phyloP scores from a whole-genome alignment of 2,797 vertebrate species.

The Simalia tracyae region DNA sequence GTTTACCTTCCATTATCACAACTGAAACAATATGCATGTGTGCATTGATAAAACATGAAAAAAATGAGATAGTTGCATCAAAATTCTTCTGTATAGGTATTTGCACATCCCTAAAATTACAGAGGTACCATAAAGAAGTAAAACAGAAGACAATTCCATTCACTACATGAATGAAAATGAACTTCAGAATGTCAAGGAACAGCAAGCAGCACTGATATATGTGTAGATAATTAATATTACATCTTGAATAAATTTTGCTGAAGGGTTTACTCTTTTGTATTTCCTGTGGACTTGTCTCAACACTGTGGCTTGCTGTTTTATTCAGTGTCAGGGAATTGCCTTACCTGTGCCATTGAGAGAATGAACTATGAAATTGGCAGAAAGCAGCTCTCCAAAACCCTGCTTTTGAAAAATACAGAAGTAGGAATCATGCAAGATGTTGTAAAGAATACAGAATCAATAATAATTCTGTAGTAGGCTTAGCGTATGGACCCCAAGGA shows the following conservation, averaged over 20 bases:
- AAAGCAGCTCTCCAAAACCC: constrained; percentile 23
- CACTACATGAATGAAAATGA: not conserved
- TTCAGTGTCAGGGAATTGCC: constrained; percentile 35
- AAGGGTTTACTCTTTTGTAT: constrained; percentile 34
- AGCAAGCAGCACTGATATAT: not conserved
- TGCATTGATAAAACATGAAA: not conserved
- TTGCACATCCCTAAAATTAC: not conserved
- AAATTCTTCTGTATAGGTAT: not conserved
- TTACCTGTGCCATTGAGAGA: constrained; percentile 43
- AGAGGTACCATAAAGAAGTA: not conserved
- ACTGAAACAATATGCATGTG: not conserved
- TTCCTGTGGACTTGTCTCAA: constrained; percentile 50
- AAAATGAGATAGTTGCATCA: not conserved
- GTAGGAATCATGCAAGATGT: constrained; percentile 20
- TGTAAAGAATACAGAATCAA: constrained; percentile 37
- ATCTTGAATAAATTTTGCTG: constrained; percentile 35
- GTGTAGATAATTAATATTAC: constrained; percentile 39
- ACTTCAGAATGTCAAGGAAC: not conserved
- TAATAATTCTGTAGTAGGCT: constrained; percentile 15
- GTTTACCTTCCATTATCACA: not conserved
- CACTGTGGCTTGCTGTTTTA: constrained; percentile 2
- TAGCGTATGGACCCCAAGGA: constrained; percentile 27
- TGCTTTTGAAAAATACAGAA: constrained; percentile 31
- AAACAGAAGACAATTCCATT: not conserved
- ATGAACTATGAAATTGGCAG: constrained; percentile 26